A percentile compares a stretch with the other conserved stretches of the same genome.
These are phyloP conservation scores for Neosilurus hyrtlii DNA, from an alignment of 2,797 vertebrate genomes.

Conservation along the genomic window DNA sequence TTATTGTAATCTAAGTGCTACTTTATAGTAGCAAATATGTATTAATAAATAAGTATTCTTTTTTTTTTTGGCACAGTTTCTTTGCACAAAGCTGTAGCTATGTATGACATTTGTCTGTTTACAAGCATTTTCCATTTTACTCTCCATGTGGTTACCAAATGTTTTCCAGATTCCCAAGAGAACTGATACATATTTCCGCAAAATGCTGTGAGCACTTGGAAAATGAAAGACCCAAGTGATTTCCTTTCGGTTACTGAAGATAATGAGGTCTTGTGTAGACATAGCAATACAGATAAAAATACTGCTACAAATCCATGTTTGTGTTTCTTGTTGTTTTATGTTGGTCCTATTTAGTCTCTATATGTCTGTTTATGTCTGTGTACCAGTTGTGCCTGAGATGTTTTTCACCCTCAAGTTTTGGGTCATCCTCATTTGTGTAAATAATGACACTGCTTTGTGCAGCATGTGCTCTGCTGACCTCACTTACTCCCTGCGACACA, in stretches of 20 bases:
- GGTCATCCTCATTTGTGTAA: conserved; percentile 44
- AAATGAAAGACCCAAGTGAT: conserved; percentile 22
- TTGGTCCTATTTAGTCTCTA: conserved; percentile 22
- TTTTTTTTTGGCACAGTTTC: conserved; percentile 10
- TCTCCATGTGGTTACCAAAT: conserved; percentile 34
- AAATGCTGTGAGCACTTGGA: conserved; percentile 5
- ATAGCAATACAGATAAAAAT: conserved; percentile 2
- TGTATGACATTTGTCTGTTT: conserved; percentile 37
- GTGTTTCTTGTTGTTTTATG: conserved; percentile 14
- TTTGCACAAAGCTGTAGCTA: conserved; percentile 2
- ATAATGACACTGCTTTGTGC: conserved; percentile 35
- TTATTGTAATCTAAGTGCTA: neutral
- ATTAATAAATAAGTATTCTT: neutral
- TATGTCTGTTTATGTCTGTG: conserved; percentile 27
- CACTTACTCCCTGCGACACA: conserved; percentile 16
- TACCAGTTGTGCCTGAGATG: conserved; percentile 36
- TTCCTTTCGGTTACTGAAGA: conserved; percentile 25
- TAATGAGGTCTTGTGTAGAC: conserved; percentile 8
- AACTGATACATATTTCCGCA: conserved; percentile 27
- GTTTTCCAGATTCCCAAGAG: conserved; percentile 31
- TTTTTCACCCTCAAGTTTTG: conserved; percentile 33
- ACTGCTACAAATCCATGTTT: neutral
- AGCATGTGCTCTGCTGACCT: conserved; percentile 35
- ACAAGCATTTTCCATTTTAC: conserved; percentile 19
- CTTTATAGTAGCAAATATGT: conserved; percentile 17